Evolutionary conservation across 2,888 invertebrate genomes (phyloP), one percentile per base, ranked within the genome.

Genomic region (Neria commutata): DNA sequence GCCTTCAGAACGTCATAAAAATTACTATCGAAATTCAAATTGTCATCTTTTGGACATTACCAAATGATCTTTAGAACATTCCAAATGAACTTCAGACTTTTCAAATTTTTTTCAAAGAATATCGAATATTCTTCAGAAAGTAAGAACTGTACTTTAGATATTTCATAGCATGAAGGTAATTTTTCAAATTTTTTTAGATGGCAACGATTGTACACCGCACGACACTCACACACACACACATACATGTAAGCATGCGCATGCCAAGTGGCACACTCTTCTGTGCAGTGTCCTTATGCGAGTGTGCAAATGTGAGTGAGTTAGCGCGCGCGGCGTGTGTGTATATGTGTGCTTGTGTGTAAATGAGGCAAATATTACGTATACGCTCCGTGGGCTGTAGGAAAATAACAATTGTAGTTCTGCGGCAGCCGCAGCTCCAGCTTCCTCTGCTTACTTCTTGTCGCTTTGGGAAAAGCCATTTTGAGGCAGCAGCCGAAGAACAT

Each of bases 181-280:
- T n/a, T n/a, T n/a, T n/a, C n/a, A n/a, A n/a, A n/a, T n/a, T n/a
- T n/a, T n/a, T n/a, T n/a, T n/a, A n/a, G n/a, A n/a, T n/a, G n/a
- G n/a, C n/a, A n/a, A n/a, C n/a, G n/a, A n/a, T n/a, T n/a, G n/a
- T n/a, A n/a, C n/a, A n/a, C n/a, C n/a, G n/a, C 11, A 56, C 52
- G 48, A 19, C 48, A 26, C 10, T 46, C 17, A 11, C 3, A 42
- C 19, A 23, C 40, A 42, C 26, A 48, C 23, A 26, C 17, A 46
- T 10, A 26, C n/a, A 60, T 40, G 51, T 54, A 55, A 5, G 26
- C 46, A 50, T 37, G 49, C 52, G 23, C n/a, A 59, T 37, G 49
- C 58, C 56, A 10, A 47, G 21, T 56, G 45, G 61, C 56, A 50
- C 42, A 19, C 51, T 57, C 40, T 17, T 56, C 47, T 55, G 51